Evolutionary conservation across 2,113 vertebrate species (phyloP), one percentile per base, ranked within the genome.

Genomic region (Excalfactoria chinensis): DNA sequence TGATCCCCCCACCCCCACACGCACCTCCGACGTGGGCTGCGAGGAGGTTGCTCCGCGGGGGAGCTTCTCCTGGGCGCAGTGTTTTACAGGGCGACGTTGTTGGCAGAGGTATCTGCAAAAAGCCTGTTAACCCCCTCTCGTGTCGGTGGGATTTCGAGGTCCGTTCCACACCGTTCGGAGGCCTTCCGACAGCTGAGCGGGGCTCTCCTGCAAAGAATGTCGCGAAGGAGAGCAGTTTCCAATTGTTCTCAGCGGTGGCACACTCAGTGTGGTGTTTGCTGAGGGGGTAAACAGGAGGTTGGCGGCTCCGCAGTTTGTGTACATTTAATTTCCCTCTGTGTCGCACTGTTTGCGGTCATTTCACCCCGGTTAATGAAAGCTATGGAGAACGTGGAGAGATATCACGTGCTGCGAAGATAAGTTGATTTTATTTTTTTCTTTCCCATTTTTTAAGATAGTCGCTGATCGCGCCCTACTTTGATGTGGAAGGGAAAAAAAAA

Each of bases 281-380:
- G 59, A 84, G 43, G 51, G 71, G n/a, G 75, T 21, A 87, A 89
- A 64, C 63, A 66, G 95, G 90, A 84, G 89, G 86, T 94, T 89
- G 23, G 49, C 60, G 73, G 58, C 84, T 97, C 68, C 41, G 59
- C 74, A 81, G 43, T 97, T 88, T 97, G 92, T 96, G 96, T 96
- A 95, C 44, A 66, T 96, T 95, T 93, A 96, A 97, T 97, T 96
- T 97, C 95, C n/a, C 93, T 94, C 94, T 64, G 75, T 89, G 95
- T 92, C 58, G 74, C 94, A 83, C 94, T 96, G 95, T 97, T 95
- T 93, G 95, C 21, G 73, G 93, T 94, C 90, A 94, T 97, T 97
- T 97, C 94, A 88, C 84, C 75, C 64, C 79, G 5, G 55, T 76
- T 97, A 97, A 97, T 97, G 94, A 96, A 96, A 95, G 91, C 93